Base-by-base conservation (phyloP, 2,888 invertebrate species). In the Rhagium mordax region DNA sequence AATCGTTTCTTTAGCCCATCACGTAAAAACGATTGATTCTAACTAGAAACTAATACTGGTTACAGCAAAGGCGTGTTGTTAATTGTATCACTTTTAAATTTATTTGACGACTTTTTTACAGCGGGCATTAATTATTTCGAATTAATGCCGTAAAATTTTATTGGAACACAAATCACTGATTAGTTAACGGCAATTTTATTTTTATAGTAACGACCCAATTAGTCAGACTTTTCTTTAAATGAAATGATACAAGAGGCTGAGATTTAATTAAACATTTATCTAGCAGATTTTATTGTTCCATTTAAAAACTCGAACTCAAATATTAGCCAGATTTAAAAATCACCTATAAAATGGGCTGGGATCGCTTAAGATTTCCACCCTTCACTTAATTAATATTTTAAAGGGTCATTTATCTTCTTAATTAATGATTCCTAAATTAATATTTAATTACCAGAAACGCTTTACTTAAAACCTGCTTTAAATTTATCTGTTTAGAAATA, bases 391-490 rank as follows among this genome's bases (percentile, higher is more conserved):
- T 86, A 84, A 84, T 84, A 83, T 84, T 85, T 84, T 83, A 85
- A 83, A 80, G 81, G 83, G 84, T 83, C 84, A 85, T 86, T 85
- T 83, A 86, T 86, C 86, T 85, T 86, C 79, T 77, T 84, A 85
- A 86, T 86, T 85, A 84, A 86, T 85, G 85, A 83, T 82, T 82
- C 81, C 79, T 78, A 84, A 86, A 86, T 86, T 85, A 86, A 85
- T 85, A 85, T 85, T 84, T 85, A 85, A 86, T 85, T 84, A 83
- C 83, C 77, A 78, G 81, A 81, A 83, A 82, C 83, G 79, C 78
- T 81, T 80, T 81, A 78, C 81, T 81, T 79, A 71, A 77, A 81
- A 79, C 79, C 79, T 76, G 80, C 80, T 76, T 79, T 76, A 72
- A 77, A 79, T 79, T 81, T 79, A 79, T 81, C 79, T 78, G 78